Percentiles rank a stretch among this genome's conserved stretches.
Conservation (phyloP, 1,140 invertebrate species). For the Drosophila serrata region DNA sequence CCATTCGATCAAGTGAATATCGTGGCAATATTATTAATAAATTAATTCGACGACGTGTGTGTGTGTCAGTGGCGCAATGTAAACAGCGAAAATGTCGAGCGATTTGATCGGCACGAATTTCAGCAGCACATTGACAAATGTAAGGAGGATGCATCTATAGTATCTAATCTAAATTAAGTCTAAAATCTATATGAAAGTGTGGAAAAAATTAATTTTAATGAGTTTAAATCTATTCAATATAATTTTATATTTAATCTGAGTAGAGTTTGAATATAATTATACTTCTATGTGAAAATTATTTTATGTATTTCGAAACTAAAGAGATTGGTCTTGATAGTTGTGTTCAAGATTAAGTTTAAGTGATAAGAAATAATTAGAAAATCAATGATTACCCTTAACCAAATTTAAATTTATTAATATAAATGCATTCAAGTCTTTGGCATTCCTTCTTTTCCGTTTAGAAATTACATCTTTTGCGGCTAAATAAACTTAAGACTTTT, state of each 20-base stretch:
- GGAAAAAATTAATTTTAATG: neutral
- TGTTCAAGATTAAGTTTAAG: neutral
- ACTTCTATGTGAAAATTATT: neutral
- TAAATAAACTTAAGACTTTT: constrained; percentile 42
- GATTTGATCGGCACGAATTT: constrained; percentile 76
- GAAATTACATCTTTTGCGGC: constrained; percentile 26
- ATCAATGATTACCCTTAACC: neutral
- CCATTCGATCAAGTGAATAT: constrained; percentile 36
- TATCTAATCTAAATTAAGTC: neutral
- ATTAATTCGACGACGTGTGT: constrained; percentile 34
- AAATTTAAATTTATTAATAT: neutral
- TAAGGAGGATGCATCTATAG: constrained; percentile 43
- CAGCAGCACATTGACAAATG: constrained; percentile 71
- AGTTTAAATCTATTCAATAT: too few species aligned
- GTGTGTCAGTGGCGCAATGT: constrained; percentile 64
- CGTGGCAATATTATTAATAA: constrained; percentile 29
- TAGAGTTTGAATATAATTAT: too few species aligned
- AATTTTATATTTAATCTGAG: too few species aligned
- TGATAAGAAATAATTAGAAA: too few species aligned
- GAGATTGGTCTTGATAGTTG: neutral
- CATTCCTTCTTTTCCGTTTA: constrained; percentile 1
- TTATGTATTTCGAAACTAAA: neutral
- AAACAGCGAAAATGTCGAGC: constrained; percentile 73
- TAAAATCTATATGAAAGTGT: neutral
- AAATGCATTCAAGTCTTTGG: constrained; percentile 1